Evolutionary conservation across 2,113 vertebrate species (phyloP).

Genomic region (Bungarus multicinctus): DNA sequence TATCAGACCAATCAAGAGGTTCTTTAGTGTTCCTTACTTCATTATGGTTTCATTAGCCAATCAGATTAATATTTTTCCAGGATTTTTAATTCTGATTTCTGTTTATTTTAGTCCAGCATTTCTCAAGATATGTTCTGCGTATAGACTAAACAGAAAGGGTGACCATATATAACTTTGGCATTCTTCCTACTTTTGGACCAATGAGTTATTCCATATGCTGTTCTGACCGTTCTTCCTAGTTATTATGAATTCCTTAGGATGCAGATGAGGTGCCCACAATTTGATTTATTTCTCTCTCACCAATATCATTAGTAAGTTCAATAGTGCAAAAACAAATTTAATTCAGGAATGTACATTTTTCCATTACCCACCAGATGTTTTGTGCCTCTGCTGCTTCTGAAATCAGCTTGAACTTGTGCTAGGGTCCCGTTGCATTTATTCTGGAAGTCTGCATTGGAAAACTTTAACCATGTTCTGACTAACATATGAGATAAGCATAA

Average conservation of each 20-base stretch:
- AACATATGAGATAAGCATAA: neutral
- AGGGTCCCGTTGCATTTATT: neutral
- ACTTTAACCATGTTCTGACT: neutral
- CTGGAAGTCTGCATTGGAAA: neutral
- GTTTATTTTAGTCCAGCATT: neutral
- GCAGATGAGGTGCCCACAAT: neutral
- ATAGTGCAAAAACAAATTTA: neutral
- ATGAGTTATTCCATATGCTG: neutral
- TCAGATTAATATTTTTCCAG: neutral
- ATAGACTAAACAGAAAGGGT: neutral
- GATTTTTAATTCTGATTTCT: neutral
- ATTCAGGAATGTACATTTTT: neutral
- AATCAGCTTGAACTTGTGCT: neutral
- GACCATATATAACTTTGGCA: neutral
- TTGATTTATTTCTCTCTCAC: neutral
- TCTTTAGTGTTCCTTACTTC: neutral
- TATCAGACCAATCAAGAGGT: neutral
- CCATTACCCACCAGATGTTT: neutral
- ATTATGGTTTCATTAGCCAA: neutral
- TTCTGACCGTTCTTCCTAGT: neutral
- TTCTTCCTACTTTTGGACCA: neutral
- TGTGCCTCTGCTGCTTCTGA: neutral
- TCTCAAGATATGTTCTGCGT: neutral
- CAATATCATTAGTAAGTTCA: neutral
- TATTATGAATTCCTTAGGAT: neutral